Conservation (phyloP, 2,797 vertebrate genomes). For the Acrossocheilus fasciatus region DNA sequence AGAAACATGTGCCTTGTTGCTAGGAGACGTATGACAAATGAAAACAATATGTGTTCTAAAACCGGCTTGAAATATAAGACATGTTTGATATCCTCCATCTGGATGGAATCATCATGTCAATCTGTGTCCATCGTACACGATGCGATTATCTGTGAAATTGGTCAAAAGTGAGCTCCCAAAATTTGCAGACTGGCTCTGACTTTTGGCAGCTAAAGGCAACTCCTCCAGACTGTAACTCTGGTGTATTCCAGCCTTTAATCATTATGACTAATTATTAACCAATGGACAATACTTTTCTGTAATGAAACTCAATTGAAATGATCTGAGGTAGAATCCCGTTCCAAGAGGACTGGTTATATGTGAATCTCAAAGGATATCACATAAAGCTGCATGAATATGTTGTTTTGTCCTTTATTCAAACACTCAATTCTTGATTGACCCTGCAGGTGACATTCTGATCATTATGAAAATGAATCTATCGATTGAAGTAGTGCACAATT, state of each 20-base stretch:
- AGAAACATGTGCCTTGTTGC: not conserved
- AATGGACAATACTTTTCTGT: not conserved
- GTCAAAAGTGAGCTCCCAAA: not conserved
- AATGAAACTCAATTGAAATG: not conserved
- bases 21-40: not conserved
- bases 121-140: not conserved
- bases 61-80: not conserved
- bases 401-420: not conserved
- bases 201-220: not conserved
- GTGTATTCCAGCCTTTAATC: not conserved
- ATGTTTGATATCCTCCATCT: not conserved
- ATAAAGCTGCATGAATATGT: not conserved
- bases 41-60: constrained; percentile 1
- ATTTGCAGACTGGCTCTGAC: not conserved
- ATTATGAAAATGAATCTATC: constrained; percentile 15
- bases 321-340: not conserved
- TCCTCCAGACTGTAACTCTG: not conserved
- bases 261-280: not conserved
- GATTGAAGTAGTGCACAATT: constrained; percentile 3
- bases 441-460: not conserved
- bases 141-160: not conserved
- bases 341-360: not conserved
- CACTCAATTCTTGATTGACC: not conserved
- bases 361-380: not conserved
- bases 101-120: not conserved